Base-by-base conservation (phyloP, 2,113 vertebrate species). In the Maccullochella peelii region DNA sequence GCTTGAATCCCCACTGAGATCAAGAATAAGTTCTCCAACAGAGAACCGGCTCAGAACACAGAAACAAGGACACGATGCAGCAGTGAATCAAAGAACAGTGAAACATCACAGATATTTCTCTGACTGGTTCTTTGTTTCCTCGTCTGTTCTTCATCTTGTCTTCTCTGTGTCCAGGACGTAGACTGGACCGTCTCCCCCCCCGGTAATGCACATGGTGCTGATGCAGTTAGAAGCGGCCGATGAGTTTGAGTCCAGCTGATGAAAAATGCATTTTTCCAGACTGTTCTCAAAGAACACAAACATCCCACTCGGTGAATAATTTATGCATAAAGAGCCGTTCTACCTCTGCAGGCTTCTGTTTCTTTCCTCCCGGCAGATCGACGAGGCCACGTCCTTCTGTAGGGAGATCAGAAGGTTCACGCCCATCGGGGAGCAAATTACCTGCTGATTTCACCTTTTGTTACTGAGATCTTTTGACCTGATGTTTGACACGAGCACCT, bases 181-280 rank as follows among this genome's bases (percentile, higher is more conserved):
- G 57, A 30, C 57, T 8, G 40, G 1, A 25, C 21, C 0, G 23
- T n/a, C 12, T n/a, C 12, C n/a, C 55, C 1, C 25, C 55, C n/a
- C 14, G 55, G n/a, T 15, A 15, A 25, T 1, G 6, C 21, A 55
- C 8, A 10, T 55, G 54, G 14, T 25, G 55, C 18, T 1, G 18
- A 21, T 52, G 6, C 50, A 49, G 15, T 2, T 11, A 1, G 40
- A 10, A 10, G 40, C 40, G 2, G 40, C 1, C 11, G 42, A 49
- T 7, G 71, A 65, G 47, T 77, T 63, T 50, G 47, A 61, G n/a
- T 73, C 69, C 55, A 73, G 47, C 44, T 30, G 27, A 81, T 88
- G 30, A 70, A 78, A 81, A 11, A 81, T 77, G 2, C 0, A 77
- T 67, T 4, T 50, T 77, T 84, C 10, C 81, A 33, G 77, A 25